Evolutionary conservation across 2,888 invertebrate species (phyloP), one percentile per base, ranked within the genome.

Genomic region (Aspidiotus rigidus): DNA sequence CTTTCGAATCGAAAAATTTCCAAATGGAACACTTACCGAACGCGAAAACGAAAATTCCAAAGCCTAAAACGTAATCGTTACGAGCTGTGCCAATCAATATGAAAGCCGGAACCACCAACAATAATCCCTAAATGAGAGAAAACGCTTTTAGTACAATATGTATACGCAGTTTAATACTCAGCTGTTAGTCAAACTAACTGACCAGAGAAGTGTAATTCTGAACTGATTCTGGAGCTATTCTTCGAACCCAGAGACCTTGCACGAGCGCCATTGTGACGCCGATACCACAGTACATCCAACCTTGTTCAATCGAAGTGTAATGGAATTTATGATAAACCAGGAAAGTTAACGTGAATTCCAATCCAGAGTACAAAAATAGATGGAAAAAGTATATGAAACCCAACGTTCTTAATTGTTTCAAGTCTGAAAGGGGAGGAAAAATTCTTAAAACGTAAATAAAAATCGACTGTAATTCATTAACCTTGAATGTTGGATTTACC

Each of bases 331-430:
- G 88, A 80, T 96, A 96, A 69, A 95, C 95, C 62, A 98, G 82
- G 81, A 99, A 99, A 67, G 97, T 95, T 49, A 99, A 81, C 0
- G 98, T 98, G 77, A 97, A 99, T 80, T 99, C 98, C 70, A 99
- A 81, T 3, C 97, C 98, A 67, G 97, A 96, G 75, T 83, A 86
- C 7, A 86, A 74, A 73, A 85, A 83, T 62, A 85, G 77, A 80
- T 95, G 98, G 10, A 93, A 79, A 78, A 98, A 98, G 78, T 92
- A 92, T 59, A 89, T 85, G 62, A 84, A 76, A 66, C 93, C 92
- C 73, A 93, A 79, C 69, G 80, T 83, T 70, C 83, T 83, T 64
- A 93, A 78, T 72, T 85, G 83, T 74, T 79, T 78, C 72, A 84
- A 80, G 77, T 92, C 89, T 79, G 83, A 78, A 77, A 76, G 17